These are phyloP conservation scores for Ophraella communa DNA, from an alignment of 2,888 invertebrate species.

Conservation along the genomic window DNA sequence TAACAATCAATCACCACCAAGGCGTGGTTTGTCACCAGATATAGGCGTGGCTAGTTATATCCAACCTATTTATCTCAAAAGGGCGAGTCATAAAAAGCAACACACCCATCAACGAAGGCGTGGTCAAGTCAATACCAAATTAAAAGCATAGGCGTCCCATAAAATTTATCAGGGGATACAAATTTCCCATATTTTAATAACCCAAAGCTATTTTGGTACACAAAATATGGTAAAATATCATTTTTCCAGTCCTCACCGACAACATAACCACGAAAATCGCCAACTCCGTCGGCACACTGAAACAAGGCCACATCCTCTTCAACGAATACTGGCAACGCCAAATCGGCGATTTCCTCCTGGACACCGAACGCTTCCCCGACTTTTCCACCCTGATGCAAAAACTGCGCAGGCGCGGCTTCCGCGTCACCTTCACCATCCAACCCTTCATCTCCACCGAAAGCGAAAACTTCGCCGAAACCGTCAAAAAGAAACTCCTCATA, in stretches of 20 bases:
- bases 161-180: too few species aligned
- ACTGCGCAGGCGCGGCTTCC: slow-evolving; percentile 82
- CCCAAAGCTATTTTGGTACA: too few species aligned
- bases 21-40: too few species aligned
- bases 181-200: too few species aligned
- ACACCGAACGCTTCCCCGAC: slow-evolving; percentile 76
- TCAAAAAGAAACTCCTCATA: slow-evolving; percentile 75
- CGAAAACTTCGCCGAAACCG: slow-evolving; percentile 79
- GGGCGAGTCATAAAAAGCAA: too few species aligned
- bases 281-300: slow-evolving; percentile 72
- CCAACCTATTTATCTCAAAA: too few species aligned
- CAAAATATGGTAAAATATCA: too few species aligned
- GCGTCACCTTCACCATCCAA: slow-evolving; percentile 87
- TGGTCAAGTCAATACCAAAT: too few species aligned
- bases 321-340: slow-evolving; percentile 85
- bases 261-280: slow-evolving; percentile 86
- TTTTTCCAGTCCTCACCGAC: slow-evolving; percentile 66
- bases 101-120: too few species aligned
- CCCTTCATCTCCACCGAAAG: slow-evolving; percentile 91
- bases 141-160: too few species aligned
- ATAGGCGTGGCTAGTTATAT: too few species aligned
- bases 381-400: slow-evolving; percentile 80
- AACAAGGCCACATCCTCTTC: slow-evolving; percentile 79
- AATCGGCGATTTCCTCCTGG: slow-evolving; percentile 87
- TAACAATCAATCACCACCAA: too few species aligned